These are phyloP conservation scores for Syngnathus scovelli DNA, from an alignment of 2,113 vertebrate species.

Conservation along the genomic window DNA sequence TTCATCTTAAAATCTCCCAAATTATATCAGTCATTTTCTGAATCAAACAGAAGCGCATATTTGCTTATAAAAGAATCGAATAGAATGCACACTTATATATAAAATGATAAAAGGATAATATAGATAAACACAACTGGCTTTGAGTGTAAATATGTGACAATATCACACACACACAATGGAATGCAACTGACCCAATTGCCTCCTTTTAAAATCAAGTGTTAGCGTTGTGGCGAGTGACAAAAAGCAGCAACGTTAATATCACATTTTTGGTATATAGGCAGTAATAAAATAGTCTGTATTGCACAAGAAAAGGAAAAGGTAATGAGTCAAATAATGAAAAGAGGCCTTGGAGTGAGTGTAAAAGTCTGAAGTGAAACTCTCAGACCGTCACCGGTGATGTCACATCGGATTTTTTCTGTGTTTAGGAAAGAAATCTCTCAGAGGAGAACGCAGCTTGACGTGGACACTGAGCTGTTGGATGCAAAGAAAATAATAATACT, in stretches of 20 bases:
- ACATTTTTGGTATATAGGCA: constrained; percentile 20
- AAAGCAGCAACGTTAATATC: not conserved
- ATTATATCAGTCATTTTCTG: not conserved
- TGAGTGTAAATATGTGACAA: not conserved
- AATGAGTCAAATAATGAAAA: not conserved
- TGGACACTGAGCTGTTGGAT: constrained; percentile 21
- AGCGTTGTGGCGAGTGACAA: not conserved
- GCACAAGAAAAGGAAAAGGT: constrained; percentile 14
- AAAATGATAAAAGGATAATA: not conserved
- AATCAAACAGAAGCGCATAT: not conserved
- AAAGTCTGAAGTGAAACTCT: constrained; percentile 9
- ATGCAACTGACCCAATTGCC: not conserved
- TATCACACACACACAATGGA: not conserved
- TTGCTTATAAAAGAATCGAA: constrained; percentile 1
- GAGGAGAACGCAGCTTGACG: constrained; percentile 63
- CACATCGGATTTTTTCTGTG: not conserved
- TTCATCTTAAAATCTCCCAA: not conserved
- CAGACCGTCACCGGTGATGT: not conserved
- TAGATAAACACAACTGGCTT: not conserved
- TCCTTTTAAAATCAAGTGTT: not conserved
- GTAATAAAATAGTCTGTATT: constrained; percentile 14
- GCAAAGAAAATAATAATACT: not conserved
- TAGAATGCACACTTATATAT: not conserved
- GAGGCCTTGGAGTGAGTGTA: not conserved
- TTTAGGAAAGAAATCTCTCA: constrained; percentile 26